Evolutionary conservation across 2,888 invertebrate species (phyloP).

Genomic region (Saturnia pavonia): DNA sequence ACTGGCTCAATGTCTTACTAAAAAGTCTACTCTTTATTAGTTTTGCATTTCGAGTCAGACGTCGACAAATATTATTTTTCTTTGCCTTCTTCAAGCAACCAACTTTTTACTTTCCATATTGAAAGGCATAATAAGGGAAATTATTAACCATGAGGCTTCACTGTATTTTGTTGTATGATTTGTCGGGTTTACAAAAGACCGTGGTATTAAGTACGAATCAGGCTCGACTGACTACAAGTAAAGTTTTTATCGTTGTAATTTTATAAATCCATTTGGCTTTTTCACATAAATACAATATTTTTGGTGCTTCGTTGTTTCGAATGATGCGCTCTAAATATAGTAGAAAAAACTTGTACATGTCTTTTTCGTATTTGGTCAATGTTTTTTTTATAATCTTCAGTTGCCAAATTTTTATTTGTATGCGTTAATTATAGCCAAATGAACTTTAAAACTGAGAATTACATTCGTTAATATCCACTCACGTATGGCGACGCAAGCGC

Average conservation of each 20-base stretch:
- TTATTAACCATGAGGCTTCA: too few relatives aligned
- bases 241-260: background rate
- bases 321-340: constrained; percentile 1
- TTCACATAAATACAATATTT: background rate
- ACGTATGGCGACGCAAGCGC: constrained; percentile 20
- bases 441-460: constrained; percentile 2
- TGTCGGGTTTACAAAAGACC: background rate
- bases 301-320: background rate
- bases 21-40: background rate
- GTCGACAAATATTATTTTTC: background rate
- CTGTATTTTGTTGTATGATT: background rate
- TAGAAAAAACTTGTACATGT: background rate
- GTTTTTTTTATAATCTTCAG: background rate
- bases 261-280: background rate
- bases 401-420: constrained; percentile 1
- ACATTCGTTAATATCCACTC: constrained; percentile 5
- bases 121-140: background rate
- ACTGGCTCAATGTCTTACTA: background rate
- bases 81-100: background rate
- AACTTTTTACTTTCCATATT: background rate
- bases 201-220: background rate
- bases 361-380: background rate
- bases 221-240: background rate
- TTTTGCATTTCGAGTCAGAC: background rate
- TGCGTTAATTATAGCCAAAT: constrained; percentile 1